phyloP scores from a whole-genome alignment of 2,888 invertebrate genomes.

The Halictus quadricinctus region DNA sequence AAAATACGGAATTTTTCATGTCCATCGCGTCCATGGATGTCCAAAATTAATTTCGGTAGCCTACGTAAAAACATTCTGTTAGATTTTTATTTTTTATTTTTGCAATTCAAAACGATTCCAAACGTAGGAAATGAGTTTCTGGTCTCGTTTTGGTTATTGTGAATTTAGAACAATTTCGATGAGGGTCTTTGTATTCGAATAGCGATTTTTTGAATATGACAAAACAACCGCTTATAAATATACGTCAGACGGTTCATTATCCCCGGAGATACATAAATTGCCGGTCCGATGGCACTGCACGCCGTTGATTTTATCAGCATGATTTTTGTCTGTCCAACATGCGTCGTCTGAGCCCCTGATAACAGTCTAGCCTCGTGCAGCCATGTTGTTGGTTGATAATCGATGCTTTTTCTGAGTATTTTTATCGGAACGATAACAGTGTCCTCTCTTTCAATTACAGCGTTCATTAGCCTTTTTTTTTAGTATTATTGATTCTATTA shows the following conservation, averaged over 20 bases:
- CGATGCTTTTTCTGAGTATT: neutral
- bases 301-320: constrained; percentile 15
- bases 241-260: constrained; percentile 14
- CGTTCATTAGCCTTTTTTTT: neutral
- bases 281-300: neutral
- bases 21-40: neutral
- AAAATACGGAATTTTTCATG: neutral
- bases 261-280: constrained; percentile 18
- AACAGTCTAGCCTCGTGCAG: constrained; percentile 1
- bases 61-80: neutral
- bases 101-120: neutral
- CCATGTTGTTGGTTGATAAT: constrained; percentile 6
- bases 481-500: neutral
- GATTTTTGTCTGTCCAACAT: constrained; percentile 24
- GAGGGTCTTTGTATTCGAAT: no score
- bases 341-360: constrained; percentile 11
- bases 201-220: no score
- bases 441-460: neutral
- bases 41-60: neutral
- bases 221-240: neutral
- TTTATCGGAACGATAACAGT: constrained; percentile 19
- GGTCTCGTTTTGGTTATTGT: no score
- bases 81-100: neutral
- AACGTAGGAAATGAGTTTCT: neutral
- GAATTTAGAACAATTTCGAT: no score